Conservation (phyloP, 2,113 vertebrate species). For the Hippopotamus amphibius region DNA sequence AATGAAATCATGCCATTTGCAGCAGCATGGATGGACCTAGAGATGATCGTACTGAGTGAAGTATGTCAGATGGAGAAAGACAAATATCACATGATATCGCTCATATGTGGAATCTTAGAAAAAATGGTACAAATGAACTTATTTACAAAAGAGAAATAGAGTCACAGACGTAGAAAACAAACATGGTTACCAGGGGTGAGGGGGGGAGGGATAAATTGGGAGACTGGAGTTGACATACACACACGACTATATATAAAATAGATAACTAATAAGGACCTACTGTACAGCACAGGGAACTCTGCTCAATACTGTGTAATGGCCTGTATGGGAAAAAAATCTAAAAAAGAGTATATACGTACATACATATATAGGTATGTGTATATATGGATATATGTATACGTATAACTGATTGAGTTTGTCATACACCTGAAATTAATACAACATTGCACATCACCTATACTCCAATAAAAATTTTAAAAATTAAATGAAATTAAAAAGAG, state of each 20-base stretch:
- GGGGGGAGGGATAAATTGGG: neutral
- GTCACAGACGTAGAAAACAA: neutral
- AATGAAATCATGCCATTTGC: neutral
- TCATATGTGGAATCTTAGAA: neutral
- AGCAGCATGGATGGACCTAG: neutral
- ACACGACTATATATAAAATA: neutral
- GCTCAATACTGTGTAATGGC: no score
- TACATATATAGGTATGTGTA: no score
- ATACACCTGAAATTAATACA: neutral
- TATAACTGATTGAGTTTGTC: neutral
- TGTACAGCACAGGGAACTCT: neutral
- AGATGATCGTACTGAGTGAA: neutral
- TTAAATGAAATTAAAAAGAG: neutral
- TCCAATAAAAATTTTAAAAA: slow-evolving; percentile 62
- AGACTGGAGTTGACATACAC: neutral
- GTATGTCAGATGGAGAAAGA: neutral
- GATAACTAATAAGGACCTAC: neutral
- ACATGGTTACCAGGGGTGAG: neutral
- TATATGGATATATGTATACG: neutral
- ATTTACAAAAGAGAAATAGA: neutral
- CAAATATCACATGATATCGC: neutral
- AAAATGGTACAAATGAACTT: neutral
- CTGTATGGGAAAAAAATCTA: no score
- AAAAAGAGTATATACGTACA: no score
- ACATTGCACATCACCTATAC: neutral